phyloP scores from a whole-genome alignment of 2,113 vertebrate genomes.

The Nettapus auritus region DNA sequence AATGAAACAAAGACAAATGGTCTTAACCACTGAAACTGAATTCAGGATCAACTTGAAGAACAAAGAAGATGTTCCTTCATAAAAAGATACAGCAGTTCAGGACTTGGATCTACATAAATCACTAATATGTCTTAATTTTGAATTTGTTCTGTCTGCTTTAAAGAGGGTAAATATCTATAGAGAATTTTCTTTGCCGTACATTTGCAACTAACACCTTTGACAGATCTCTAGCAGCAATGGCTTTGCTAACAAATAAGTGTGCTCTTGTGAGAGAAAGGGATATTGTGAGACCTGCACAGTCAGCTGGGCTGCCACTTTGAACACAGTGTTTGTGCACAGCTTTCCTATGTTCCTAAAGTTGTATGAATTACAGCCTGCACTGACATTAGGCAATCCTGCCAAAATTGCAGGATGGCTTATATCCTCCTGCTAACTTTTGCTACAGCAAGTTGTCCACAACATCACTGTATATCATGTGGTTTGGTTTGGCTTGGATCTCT shows the following conservation, averaged over 20 bases:
- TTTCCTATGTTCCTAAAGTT: not conserved
- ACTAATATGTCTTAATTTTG: not conserved
- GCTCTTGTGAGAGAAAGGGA: not conserved
- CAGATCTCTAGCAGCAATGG: not conserved
- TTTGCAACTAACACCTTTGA: not conserved
- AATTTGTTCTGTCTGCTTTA: not conserved
- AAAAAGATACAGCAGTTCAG: not conserved
- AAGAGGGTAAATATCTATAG: not conserved
- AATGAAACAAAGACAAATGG: not conserved
- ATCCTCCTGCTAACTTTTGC: rapidly evolving
- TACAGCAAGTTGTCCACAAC: not conserved
- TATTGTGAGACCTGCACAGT: not conserved
- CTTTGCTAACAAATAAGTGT: not conserved
- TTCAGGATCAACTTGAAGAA: not conserved
- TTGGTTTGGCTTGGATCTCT: not conserved
- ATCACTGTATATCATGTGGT: not conserved
- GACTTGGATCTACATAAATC: not conserved
- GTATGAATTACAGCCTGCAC: not conserved
- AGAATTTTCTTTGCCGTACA: not conserved
- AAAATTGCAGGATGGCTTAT: not conserved
- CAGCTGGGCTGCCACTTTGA: not conserved
- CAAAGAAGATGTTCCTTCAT: not conserved
- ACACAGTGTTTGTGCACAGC: not conserved
- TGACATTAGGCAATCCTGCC: not conserved
- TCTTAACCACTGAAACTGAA: not conserved